Evolutionary conservation across 2,797 vertebrate genomes (phyloP), one percentile per base, ranked within the genome.

Genomic region (Passerculus sandwichensis): DNA sequence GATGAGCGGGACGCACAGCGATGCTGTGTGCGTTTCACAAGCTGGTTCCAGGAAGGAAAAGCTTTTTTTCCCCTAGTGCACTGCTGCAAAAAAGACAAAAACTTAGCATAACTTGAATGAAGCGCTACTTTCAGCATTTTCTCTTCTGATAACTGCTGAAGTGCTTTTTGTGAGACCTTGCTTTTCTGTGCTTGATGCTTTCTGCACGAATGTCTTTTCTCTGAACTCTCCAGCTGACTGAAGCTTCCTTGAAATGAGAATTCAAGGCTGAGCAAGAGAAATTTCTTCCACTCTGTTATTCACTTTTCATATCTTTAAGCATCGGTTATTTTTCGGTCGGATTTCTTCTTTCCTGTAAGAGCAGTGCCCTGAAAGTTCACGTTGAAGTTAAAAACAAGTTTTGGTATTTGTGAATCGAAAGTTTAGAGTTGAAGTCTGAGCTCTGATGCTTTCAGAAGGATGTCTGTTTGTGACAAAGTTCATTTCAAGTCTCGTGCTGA

Each of bases 51-150:
- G 62, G 29, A 64, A 70, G n/a, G 9, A 29, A 42, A 75, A 30
- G 6, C 8, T 44, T 57, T 1, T 36, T 38, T 71, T 40, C 8
- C 1, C 6, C 4, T 57, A 6, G 17, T 15, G 6, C 1, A 0
- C 7, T n/a, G 25, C 40, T 56, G 47, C 13, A 7, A 25, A 61
- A 56, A 19, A 10, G 4, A 5, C 4, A 22, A 17, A 32, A 12
- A 0, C 0, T 29, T 14, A 22, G 8, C 3, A 0, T 71, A 32
- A 7, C 16, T 67, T 74, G 16, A 50, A 42, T 50, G 12, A 69
- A 53, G n/a, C 4, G 8, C 44, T 45, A 1, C 18, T 60, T 72
- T 42, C 22, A 14, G 42, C 6, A 2, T 72, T 77, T 71, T 57
- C 10, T 44, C 3, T 62, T 64, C 8, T 48, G 21, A 4, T 59